Conservation (phyloP, 37 sponge, comb jelly and placozoan species). For the Theonella swinhoei region DNA sequence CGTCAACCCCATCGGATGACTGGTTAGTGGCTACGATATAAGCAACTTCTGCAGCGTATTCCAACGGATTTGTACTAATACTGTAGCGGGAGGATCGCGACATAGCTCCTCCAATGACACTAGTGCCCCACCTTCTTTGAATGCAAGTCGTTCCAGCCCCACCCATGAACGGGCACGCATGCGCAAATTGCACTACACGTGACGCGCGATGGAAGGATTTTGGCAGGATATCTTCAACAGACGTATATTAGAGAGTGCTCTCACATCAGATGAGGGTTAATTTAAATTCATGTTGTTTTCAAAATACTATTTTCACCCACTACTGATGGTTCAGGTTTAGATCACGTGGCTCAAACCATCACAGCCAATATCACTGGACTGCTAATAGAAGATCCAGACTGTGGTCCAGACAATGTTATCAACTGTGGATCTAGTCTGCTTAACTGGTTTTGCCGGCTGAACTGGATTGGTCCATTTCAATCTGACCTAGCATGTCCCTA, state of each 20-base stretch:
- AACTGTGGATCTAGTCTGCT: constrained; percentile 24
- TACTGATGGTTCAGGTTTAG: too few species aligned
- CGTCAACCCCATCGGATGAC: background rate
- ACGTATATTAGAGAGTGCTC: background rate
- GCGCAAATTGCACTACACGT: background rate
- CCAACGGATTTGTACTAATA: constrained; percentile 1
- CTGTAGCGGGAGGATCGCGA: too few species aligned
- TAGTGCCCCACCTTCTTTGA: constrained; percentile 7
- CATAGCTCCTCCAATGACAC: too few species aligned
- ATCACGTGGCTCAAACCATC: background rate
- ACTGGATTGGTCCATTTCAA: constrained; percentile 77
- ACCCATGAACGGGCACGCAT: background rate
- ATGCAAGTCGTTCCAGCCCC: background rate
- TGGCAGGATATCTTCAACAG: background rate
- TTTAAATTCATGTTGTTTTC: background rate
- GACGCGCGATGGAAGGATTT: background rate
- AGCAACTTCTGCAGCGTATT: constrained; percentile 61
- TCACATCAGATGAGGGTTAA: background rate
- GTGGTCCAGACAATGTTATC: background rate
- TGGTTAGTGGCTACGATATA: constrained; percentile 57
- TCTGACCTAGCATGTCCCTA: background rate
- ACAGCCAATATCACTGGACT: background rate
- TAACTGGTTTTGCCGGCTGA: constrained; percentile 53
- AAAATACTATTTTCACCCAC: background rate
- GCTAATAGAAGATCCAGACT: background rate